phyloP scores from a whole-genome alignment of 2,113 vertebrate species.

The Odocoileus virginianus region DNA sequence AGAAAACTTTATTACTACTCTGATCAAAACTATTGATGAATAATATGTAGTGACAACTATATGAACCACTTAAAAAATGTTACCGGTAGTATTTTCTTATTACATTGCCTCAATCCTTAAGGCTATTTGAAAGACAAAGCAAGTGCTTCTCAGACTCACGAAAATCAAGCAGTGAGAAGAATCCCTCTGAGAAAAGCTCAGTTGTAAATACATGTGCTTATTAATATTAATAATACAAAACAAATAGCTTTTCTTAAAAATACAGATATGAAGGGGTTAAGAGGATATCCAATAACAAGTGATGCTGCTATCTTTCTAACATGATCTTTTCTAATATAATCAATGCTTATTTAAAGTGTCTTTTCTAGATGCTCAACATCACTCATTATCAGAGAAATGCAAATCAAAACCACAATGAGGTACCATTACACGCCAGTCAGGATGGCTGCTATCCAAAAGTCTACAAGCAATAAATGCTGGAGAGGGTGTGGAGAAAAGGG shows the following conservation, averaged over 20 bases:
- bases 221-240: not conserved
- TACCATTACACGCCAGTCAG: no score
- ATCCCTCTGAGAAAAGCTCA: not conserved
- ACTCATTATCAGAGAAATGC: no score
- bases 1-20: not conserved
- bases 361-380: not conserved
- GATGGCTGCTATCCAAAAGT: no score
- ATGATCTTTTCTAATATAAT: not conserved
- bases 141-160: not conserved
- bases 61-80: not conserved
- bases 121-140: not conserved
- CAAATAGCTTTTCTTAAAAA: not conserved
- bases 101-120: not conserved
- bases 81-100: not conserved
- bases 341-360: not conserved
- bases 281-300: not conserved
- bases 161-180: not conserved
- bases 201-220: not conserved
- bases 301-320: not conserved
- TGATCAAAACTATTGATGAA: not conserved
- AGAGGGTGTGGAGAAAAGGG: no score
- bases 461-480: no score
- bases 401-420: no score
- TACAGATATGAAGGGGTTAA: not conserved
- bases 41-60: not conserved